Percentiles rank a stretch among this genome's conserved stretches.
phyloP scores from a whole-genome alignment of 1,140 invertebrate genomes.

The Chrysopa pallens region DNA sequence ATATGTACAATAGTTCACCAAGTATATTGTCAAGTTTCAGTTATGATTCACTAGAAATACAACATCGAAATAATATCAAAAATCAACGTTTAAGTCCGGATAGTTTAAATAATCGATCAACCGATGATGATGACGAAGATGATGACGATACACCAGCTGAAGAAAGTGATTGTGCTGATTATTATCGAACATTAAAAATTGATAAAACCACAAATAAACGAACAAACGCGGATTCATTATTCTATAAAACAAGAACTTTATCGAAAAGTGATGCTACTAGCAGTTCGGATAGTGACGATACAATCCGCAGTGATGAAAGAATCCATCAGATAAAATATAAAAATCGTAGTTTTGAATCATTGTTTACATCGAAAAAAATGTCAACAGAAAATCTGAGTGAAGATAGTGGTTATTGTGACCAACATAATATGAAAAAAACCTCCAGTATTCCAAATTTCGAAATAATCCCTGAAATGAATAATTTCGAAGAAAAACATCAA shows the following conservation, averaged over 20 bases:
- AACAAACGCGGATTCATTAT: not conserved
- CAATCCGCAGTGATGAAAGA: not conserved
- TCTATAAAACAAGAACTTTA: not conserved
- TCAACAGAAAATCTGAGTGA: conserved; percentile 56
- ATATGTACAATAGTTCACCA: conserved; percentile 24
- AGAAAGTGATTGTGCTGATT: not conserved
- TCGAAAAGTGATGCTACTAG: not conserved
- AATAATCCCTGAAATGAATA: conserved; percentile 6
- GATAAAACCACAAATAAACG: not conserved
- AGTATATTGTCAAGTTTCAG: conserved; percentile 27
- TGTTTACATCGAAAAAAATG: conserved; percentile 28
- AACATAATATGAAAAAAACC: conserved; percentile 24
- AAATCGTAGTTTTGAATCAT: conserved; percentile 27
- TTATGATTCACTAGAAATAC: conserved; percentile 32
- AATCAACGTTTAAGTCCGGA: conserved; percentile 28
- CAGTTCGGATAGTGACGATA: not conserved
- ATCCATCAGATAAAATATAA: conserved; percentile 22
- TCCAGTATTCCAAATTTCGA: conserved; percentile 25
- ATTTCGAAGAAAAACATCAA: not conserved
- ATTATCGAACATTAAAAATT: not conserved
- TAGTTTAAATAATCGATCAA: conserved; percentile 25
- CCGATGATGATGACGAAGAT: conserved; percentile 13
- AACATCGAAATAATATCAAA: conserved; percentile 15
- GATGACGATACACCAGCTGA: not conserved
- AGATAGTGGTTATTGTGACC: conserved; percentile 54